Base-by-base conservation (phyloP, 2,888 invertebrate genomes). In the Pherbina coryleti region DNA sequence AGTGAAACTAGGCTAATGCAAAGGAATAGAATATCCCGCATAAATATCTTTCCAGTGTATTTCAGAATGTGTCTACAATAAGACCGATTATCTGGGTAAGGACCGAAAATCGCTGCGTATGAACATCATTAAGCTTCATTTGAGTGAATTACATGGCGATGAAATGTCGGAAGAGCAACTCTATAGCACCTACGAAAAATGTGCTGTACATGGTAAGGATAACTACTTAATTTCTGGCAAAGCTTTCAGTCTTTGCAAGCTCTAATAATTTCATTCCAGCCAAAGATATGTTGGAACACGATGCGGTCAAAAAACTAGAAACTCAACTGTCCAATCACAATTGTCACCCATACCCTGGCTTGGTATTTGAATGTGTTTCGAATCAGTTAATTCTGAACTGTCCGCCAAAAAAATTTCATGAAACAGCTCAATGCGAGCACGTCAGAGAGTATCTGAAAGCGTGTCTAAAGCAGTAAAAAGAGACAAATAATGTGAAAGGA, bases 331-430 rank as follows among this genome's bases (percentile, higher is more conserved):
- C 19, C 0, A 31, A 53, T 0, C 74, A 81, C 9, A 81, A 79
- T 8, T 86, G 85, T 44, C 85, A 84, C 72, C 79, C 83, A 3
- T 85, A 83, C 79, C 79, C 87, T 0, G 87, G 87, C 0, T 67
- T 87, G 64, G 84, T 86, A 0, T 76, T 85, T 74, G 85, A 85
- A 53, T 86, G 85, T 66, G 84, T 86, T 5, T 78, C 84, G 57
- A 86, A 85, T 75, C 83, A 87, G 66, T 80, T 87, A 81, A 87
- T 84, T 11, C 31, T 86, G n/a, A 82, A 83, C 44, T 86, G 85
- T 60, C 85, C 86, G 1, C 3, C 79, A 0, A 78, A 83, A 5
- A 77, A 82, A 0, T 85, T 83, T 37, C 81, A 80, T 44, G 67
- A 81, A 8, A 80, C 82, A 0, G 62, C 83, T 0, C 84, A 83